Evolutionary conservation across 2,797 vertebrate genomes (phyloP), one percentile per base, ranked within the genome.

Genomic region (Kryptopterus vitreolus): DNA sequence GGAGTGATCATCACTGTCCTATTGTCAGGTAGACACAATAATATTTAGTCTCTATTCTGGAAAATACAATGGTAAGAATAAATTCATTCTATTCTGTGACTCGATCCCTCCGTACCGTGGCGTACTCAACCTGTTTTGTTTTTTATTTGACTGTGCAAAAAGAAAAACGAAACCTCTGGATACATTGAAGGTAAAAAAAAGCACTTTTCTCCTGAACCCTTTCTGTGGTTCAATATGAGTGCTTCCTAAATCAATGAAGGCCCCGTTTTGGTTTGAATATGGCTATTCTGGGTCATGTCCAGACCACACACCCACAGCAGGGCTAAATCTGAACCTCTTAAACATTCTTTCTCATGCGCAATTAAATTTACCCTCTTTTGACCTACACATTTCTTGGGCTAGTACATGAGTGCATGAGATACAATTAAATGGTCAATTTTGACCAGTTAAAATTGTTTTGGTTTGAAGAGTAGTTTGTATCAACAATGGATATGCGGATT

Each of bases 311-410:
- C 69, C 52, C 43, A 26, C n/a, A 18, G 15, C 69, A 53, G 4
- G 26, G 69, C 29, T 71, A 71, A 53, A 33, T 53, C 24, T 52
- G 66, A 70, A 31, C 26, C 46, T 50, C 50, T 70, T 29, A 50
- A 70, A 70, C 66, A 52, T 70, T 31, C 66, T 52, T 55, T 72
- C 50, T 72, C 50, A 55, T 53, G 50, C 50, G 33, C 29, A 33
- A 35, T 55, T 55, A 53, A 35, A 33, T 72, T 7, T 22, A 53
- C 5, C 29, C 20, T 52, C 18, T 70, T 53, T 7, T 72, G 69
- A 72, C 50, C 29, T 35, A 3, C 50, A 33, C 48, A 52, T 31
- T 53, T 12, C 29, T 71, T 26, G 20, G 6, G 20, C 48, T 22
- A 29, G 68, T 20, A 29, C 24, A 29, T 50, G 43, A 52, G 46